Conservation (phyloP, 2,113 vertebrate genomes). For the Holacanthus passer region DNA sequence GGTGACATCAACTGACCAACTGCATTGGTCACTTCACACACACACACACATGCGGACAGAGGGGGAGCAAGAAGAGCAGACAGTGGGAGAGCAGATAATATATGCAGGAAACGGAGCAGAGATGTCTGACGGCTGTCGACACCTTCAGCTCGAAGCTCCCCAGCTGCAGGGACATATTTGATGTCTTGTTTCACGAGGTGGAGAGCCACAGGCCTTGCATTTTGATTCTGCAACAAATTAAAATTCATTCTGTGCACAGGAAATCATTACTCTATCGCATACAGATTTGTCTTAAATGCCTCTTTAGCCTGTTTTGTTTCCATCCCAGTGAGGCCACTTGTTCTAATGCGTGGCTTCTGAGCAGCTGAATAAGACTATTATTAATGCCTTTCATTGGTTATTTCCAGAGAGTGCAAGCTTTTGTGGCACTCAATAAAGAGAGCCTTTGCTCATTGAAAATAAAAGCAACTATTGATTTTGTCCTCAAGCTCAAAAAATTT, state of each 20-base stretch:
- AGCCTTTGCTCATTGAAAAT: constrained; percentile 43
- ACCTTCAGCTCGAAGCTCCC: constrained; percentile 58
- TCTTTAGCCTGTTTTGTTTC: constrained; percentile 21
- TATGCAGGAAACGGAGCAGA: constrained; percentile 53
- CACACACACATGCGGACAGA: neutral
- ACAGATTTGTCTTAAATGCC: constrained; percentile 60
- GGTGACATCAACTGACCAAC: constrained; percentile 60
- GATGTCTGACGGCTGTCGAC: constrained; percentile 58
- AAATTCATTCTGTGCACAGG: constrained; percentile 46
- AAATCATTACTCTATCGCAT: constrained; percentile 58
- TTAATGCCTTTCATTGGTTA: neutral
- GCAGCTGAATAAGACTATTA: constrained; percentile 27
- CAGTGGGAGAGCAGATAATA: constrained; percentile 15
- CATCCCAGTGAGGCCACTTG: constrained; percentile 10
- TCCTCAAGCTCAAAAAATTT: constrained; percentile 28
- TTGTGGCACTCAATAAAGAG: constrained; percentile 35
- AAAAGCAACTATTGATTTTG: constrained; percentile 48
- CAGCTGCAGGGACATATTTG: constrained; percentile 57
- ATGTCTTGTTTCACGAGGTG: constrained; percentile 70
- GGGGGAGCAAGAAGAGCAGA: neutral
- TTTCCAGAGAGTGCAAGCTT: constrained; percentile 8
- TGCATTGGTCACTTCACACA: constrained; percentile 29
- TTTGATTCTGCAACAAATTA: constrained; percentile 60
- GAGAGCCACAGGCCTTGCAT: constrained; percentile 58
- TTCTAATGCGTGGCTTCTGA: neutral